These are phyloP conservation scores for Microtus oregoni DNA, from an alignment of 2,113 vertebrate species.

Conservation along the genomic window DNA sequence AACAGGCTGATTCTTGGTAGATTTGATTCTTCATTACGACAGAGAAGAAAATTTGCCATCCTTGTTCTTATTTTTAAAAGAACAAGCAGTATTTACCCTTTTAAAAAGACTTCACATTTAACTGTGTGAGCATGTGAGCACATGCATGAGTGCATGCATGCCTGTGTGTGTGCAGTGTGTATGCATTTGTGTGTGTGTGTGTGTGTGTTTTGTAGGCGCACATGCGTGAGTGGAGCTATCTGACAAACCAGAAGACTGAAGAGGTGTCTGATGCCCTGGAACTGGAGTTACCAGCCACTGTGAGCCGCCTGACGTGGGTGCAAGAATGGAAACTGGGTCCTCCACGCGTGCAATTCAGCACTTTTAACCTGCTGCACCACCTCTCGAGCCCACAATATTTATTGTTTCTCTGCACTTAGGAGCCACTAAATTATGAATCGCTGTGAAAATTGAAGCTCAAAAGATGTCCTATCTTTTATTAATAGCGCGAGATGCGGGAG, in stretches of 20 bases:
- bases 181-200: neutral
- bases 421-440: neutral
- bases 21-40: neutral
- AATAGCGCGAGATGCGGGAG: accelerated
- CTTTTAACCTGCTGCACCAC: neutral
- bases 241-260: neutral
- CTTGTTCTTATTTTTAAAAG: neutral
- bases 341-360: neutral
- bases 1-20: neutral
- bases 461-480: accelerated
- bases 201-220: neutral
- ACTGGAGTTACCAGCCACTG: neutral
- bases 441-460: too few relatives aligned
- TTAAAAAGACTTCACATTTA: neutral
- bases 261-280: too few relatives aligned
- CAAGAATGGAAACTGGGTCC: neutral
- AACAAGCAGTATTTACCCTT: neutral
- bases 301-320: neutral
- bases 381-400: neutral
- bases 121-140: neutral
- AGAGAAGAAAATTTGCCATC: neutral
- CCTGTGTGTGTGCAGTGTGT: neutral
- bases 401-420: neutral
- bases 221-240: neutral
- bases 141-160: neutral